Evolutionary conservation across 2,113 vertebrate genomes (phyloP).

Genomic region (Pangasianodon hypophthalmus): DNA sequence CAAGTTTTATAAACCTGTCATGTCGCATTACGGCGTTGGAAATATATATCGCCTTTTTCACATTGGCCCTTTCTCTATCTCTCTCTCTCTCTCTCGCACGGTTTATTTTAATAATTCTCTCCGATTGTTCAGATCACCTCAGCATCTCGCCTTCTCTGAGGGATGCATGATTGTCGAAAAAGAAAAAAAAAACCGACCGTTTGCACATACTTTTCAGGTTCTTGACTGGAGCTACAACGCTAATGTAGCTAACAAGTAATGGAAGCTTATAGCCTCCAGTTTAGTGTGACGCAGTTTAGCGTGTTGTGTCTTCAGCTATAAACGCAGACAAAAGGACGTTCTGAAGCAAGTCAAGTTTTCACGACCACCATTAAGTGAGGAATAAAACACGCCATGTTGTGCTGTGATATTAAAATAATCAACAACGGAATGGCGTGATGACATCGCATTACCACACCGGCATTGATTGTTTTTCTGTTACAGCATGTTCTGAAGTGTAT

Average conservation of each 20-base stretch:
- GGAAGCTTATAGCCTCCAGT: no score
- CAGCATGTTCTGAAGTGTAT: no score
- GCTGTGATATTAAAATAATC: no score
- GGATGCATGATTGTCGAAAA: constrained; percentile 10
- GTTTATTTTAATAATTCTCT: constrained; percentile 62
- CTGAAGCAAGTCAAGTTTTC: neutral
- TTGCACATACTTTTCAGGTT: neutral
- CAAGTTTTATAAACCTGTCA: constrained; percentile 71
- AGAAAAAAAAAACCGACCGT: neutral
- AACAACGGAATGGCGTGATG: neutral
- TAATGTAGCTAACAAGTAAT: neutral
- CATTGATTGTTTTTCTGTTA: no score
- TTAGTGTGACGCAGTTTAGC: neutral
- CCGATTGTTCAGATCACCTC: constrained; percentile 56
- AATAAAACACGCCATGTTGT: neutral
- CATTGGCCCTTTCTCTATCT: constrained; percentile 50
- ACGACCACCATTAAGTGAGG: neutral
- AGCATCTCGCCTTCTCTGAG: constrained; percentile 54
- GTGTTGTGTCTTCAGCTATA: neutral
- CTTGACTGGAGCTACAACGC: no score
- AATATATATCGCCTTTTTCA: constrained; percentile 59
- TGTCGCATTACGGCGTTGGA: constrained; percentile 60
- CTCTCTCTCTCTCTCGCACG: neutral
- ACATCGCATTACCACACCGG: no score
- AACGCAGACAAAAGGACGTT: neutral